Evolutionary conservation across 2,113 vertebrate genomes (phyloP), one percentile per base, ranked within the genome.

Genomic region (Loxodonta africana): DNA sequence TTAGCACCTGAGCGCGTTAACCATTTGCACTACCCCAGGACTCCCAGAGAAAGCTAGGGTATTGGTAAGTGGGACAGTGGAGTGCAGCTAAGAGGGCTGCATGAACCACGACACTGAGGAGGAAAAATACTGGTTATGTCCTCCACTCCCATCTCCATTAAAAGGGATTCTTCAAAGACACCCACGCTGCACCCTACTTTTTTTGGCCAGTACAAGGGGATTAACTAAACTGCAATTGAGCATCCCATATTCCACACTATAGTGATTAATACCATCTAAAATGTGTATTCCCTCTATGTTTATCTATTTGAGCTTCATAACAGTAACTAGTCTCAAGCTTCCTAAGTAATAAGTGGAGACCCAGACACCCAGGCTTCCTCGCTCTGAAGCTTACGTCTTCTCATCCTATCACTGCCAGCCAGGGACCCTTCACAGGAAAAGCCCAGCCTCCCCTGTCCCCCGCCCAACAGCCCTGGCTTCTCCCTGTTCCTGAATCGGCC

Each of bases 31-130:
- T 8, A 8, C 37, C 37, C 21, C 25, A 8, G 71, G 71, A 73
- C n/a, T 1, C 28, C n/a, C 18, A 3, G n/a, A 74, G 73, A 11
- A 74, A 74, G 76, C 26, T 78, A 44, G 26, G 21, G 44, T 28
- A 28, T 77, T 25, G 48, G 18, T 46, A 80, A 20, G 21, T 23
- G 18, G 48, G 83, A 90, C 30, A 26, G 48, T 8, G 14, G 46
- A 82, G 37, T 11, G 46, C 65, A 28, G 91, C 20, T 8, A 2
- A 10, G 4, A n/a, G 15, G 48, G n/a, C 53, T 48, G 26, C 3
- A 0, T 3, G 44, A 92, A 30, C 11, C 48, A 28, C 0, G 0
- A 5, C 0, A 6, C 69, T 9, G 51, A 67, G 53, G 30, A 2
- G n/a, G 85, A 46, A 44, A 17, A 41, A 2, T 21, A 26, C 9